Evolutionary conservation across 2,113 vertebrate genomes (phyloP), one percentile per base, ranked within the genome.

Genomic region (Zosterops lateralis): DNA sequence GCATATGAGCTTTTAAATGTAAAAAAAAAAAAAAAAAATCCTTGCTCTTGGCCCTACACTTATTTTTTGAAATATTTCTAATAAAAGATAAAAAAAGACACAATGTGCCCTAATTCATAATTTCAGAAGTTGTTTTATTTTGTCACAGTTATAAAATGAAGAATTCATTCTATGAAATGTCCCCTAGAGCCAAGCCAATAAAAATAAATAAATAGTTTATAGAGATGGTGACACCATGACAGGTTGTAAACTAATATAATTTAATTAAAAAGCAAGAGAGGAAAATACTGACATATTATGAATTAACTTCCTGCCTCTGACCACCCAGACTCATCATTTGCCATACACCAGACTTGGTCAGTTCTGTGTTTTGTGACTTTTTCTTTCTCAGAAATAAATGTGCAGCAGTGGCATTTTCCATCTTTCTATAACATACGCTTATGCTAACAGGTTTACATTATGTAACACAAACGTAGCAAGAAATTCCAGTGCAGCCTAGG

Each of bases 181-280:
- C 84, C 40, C 80, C 45, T 26, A 34, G n/a, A 72, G 32, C 53
- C 68, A 48, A 85, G 19, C 45, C 79, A 96, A 85, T 89, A 85
- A 89, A 96, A 89, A 92, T 48, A 96, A 97, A 95, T 90, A 2
- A 73, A 87, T 93, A 80, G 34, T 96, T 96, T 95, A 87, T 47
- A 83, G 38, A 40, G 3, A 47, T n/a, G 6, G 26, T 60, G 56
- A 65, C 34, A 87, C 26, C 94, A 50, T 56, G 51, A 89, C 64
- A 84, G n/a, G 17, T 95, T 84, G 77, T 29, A 93, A 50, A 72
- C n/a, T 48, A 65, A 6, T 65, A 87, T 64, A 93, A 91, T 95
- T 96, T 92, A 94, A 93, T 96, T 95, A 58, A 74, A 86, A 66
- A 73, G 34, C 62, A n/a, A 34, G 42, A 93, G 74, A 93, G 70